phyloP scores from a whole-genome alignment of 2,888 invertebrate genomes.

The Zhuqinia jingwanae region DNA sequence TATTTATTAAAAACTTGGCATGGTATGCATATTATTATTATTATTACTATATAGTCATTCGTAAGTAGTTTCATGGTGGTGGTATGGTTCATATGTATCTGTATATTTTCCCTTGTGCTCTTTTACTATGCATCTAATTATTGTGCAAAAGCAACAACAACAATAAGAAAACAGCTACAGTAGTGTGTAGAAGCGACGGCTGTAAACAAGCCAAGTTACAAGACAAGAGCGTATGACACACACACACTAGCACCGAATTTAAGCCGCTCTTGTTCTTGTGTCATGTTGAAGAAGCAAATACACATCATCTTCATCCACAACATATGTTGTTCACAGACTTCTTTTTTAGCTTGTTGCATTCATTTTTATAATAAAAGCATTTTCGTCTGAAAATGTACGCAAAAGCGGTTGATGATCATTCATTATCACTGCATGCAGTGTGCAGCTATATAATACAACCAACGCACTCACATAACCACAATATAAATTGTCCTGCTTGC shows the following conservation, averaged over 20 bases:
- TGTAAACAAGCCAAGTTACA: constrained; percentile 46
- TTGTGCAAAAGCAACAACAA: too few relatives aligned
- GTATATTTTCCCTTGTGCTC: too few relatives aligned
- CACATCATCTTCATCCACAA: neutral
- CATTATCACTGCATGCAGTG: neutral
- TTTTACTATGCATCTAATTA: too few relatives aligned
- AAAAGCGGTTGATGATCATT: neutral
- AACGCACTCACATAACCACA: constrained; percentile 32
- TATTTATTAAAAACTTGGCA: too few relatives aligned
- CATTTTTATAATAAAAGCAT: neutral
- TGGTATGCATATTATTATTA: too few relatives aligned
- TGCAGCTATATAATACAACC: neutral
- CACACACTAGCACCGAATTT: neutral
- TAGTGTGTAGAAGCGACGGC: neutral
- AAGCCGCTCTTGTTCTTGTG: constrained; percentile 40
- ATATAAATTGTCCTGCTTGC: constrained; percentile 42
- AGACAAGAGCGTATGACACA: constrained; percentile 29
- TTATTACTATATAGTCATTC: too few relatives aligned
- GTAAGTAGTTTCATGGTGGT: neutral
- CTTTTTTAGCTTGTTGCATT: constrained; percentile 6
- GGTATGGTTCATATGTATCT: neutral
- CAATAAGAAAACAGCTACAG: neutral
- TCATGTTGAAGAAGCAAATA: neutral
- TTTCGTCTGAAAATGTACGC: neutral
- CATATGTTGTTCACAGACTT: neutral